Base-by-base conservation (phyloP, 2,888 invertebrate genomes). In the Cheilosia pagana region DNA sequence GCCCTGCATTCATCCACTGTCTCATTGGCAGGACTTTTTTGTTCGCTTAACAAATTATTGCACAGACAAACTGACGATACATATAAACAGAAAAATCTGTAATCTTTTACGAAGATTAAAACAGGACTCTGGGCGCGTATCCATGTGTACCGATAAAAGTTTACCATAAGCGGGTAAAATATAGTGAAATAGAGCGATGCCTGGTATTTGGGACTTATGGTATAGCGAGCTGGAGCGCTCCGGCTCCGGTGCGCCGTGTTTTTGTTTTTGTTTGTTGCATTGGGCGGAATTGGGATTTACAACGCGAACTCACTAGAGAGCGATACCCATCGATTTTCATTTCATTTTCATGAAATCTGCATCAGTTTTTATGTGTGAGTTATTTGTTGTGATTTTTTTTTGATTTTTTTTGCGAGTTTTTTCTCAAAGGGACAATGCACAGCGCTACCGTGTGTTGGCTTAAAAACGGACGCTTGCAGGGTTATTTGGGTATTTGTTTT, bases 311-410 rank as follows among this genome's bases (percentile, higher is more conserved):
- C 67, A 25, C 57, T 62, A 35, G 62, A 48, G 48, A 77, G 21
- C 65, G 60, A 81, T 72, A 55, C 65, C 77, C 60, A 82, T 82
- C 72, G 82, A 82, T 82, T 78, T 82, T 72, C 71, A 57, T 77
- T 67, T 65, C 71, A 62, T 77, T 67, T 65, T 81, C 60, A 60
- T 41, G 57, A 62, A 67, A 77, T 72, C 67, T 76, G 65, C 60
- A 77, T 77, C 45, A 48, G 52, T 52, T 57, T 74, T 70, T 48
- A 50, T 48, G 16, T 45, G 60, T 25, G 59, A 25, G 65, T 14
- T 31, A 19, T 43, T 14, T 55, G 0, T 23, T 45, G 21, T 23
- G 3, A n/a, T 3, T 7, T 19, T 21, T 52, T 60, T 57, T 70
- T 59, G 25, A 41, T n/a, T 5, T 48, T 48, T 31, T n/a, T 1